Evolutionary conservation across 2,797 vertebrate genomes (phyloP).

Genomic region (Chaunax sp.): DNA sequence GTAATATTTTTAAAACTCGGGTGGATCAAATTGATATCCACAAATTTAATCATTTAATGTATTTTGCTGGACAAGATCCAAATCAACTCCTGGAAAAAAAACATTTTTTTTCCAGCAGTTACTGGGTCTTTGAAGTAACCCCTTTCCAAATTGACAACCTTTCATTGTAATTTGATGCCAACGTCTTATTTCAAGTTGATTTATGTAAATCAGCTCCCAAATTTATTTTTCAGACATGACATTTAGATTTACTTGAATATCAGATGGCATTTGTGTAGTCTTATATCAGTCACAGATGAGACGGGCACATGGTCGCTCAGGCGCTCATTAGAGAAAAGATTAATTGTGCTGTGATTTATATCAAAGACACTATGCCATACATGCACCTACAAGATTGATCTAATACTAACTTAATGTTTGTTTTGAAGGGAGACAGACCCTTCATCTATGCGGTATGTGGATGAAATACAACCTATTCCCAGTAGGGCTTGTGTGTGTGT

Average conservation of each 20-base stretch:
- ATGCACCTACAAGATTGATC: constrained; percentile 25
- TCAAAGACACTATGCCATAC: neutral
- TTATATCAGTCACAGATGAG: constrained; percentile 19
- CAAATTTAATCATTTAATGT: constrained; percentile 27
- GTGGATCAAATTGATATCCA: constrained; percentile 7
- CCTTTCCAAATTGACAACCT: neutral
- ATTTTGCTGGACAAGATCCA: constrained; percentile 27
- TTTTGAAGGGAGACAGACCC: constrained; percentile 34
- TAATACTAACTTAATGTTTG: constrained; percentile 50
- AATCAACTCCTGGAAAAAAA: no score
- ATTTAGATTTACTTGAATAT: constrained; percentile 41
- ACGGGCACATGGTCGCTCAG: neutral
- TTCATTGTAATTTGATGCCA: constrained; percentile 12
- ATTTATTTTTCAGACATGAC: constrained; percentile 24
- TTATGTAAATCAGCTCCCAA: neutral
- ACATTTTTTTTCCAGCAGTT: no score
- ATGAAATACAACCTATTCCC: constrained; percentile 51
- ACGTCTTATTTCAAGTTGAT: constrained; percentile 4
- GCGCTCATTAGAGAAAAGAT: constrained; percentile 1
- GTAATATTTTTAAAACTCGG: no score
- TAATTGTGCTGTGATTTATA: constrained; percentile 3
- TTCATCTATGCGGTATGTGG: constrained; percentile 35
- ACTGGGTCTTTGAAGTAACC: neutral
- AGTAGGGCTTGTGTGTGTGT: constrained; percentile 18
- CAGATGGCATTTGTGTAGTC: constrained; percentile 31